phyloP scores from a whole-genome alignment of 2,113 vertebrate genomes.

The Puffinus mauretanicus region DNA sequence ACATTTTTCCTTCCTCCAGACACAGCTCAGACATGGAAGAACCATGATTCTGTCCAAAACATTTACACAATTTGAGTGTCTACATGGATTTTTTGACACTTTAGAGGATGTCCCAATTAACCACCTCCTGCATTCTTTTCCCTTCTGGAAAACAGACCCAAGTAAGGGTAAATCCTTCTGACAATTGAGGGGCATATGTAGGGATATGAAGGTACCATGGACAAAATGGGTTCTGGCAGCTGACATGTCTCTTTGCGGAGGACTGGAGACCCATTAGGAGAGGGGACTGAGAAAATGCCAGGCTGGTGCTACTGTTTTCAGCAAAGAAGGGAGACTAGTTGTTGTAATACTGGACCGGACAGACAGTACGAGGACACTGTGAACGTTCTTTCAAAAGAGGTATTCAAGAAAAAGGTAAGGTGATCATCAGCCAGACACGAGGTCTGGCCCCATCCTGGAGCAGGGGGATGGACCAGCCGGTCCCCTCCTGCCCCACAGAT shows the following conservation, averaged over 20 bases:
- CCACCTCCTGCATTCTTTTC: background rate
- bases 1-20: background rate
- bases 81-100: background rate
- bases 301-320: background rate
- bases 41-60: background rate
- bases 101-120: background rate
- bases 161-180: background rate
- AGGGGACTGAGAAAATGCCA: background rate
- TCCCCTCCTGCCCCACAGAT: background rate
- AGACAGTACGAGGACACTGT: accelerated
- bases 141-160: background rate
- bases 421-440: background rate
- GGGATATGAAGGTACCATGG: background rate
- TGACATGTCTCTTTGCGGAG: background rate
- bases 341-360: background rate
- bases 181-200: background rate
- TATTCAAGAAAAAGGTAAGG: background rate
- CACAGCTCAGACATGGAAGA: background rate
- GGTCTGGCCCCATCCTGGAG: background rate
- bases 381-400: background rate
- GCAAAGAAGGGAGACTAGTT: background rate
- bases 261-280: background rate
- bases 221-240: background rate
- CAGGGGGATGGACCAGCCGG: background rate
- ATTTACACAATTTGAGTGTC: accelerated